Base-by-base conservation (phyloP, 2,113 vertebrate species). In the Lamprologus ornatipinnis region DNA sequence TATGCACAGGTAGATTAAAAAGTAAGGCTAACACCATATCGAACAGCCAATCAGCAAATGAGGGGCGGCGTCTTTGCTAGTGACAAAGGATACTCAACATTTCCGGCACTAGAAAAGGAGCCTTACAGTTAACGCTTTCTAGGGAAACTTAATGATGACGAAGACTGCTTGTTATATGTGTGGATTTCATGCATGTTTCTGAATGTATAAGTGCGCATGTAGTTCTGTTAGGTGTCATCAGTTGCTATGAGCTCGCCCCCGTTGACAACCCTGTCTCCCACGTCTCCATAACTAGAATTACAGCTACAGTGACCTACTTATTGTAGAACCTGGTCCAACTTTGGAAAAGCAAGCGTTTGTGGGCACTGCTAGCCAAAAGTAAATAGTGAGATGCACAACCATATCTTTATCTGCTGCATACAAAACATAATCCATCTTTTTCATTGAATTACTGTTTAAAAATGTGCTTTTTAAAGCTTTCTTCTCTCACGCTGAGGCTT, bases 251-350 rank as follows among this genome's bases (percentile, higher is more conserved):
- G 63, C 53, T 88, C 58, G 54, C 87, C 58, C 33, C 35, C 80
- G 28, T 86, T 54, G 21, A 73, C 37, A 73, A 33, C 81, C 60
- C 23, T 31, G 11, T 54, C 70, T 83, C 58, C 60, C 80, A 80
- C 82, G n/a, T 91, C 37, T 89, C 60, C 73, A 81, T 84, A 81
- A 83, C 89, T 79, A 63, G 12, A 90, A 78, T 90, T 89, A 60
- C 54, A 65, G 82, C 73, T 86, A 63, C 53, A 82, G 79, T 60
- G 87, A 94, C 91, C 92, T 92, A 94, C 89, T 94, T 93, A 81
- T 82, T 82, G 65, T 42, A 85, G 81, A 87, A 85, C 83, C 87
- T 87, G 73, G 80, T 73, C 84, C 51, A 89, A 87, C 58, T 79
- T 58, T 63, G 21, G 51, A 83, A 94, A 92, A 90, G 88, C 80